Conservation (phyloP, 1,140 invertebrate species). For the Drosophila carrolli region DNA sequence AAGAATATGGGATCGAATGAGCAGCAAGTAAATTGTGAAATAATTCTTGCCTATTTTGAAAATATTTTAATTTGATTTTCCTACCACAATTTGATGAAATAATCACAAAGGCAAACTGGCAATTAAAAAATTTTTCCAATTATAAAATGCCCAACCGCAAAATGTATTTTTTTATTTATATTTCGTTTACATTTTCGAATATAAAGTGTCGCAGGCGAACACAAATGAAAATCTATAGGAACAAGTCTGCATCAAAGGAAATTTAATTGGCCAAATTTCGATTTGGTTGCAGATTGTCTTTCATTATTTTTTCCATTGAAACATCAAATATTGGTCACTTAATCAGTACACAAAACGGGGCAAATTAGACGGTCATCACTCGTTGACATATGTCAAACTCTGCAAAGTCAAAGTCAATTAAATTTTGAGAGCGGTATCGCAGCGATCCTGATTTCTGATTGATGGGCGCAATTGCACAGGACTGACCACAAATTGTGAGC, state of each 20-base stretch:
- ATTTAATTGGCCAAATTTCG: not conserved
- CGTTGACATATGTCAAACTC: slow-evolving; percentile 31
- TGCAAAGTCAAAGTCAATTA: slow-evolving; percentile 74
- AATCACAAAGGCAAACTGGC: not conserved
- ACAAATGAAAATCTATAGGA: not conserved
- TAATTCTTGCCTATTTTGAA: not conserved
- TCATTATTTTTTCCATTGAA: slow-evolving; percentile 6
- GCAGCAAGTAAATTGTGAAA: not conserved
- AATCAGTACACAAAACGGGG: slow-evolving; percentile 49
- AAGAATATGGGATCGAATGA: not conserved
- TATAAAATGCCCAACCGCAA: slow-evolving; percentile 18
- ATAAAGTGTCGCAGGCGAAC: not conserved
- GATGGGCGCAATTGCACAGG: slow-evolving; percentile 63
- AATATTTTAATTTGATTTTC: not conserved
- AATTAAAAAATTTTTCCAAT: slow-evolving; percentile 25
- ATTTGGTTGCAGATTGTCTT: not conserved
- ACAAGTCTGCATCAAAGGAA: slow-evolving; percentile 11
- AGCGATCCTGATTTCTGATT: slow-evolving; percentile 64
- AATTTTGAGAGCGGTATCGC: slow-evolving; percentile 67
- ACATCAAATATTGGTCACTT: slow-evolving; percentile 60
- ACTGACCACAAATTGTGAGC: slow-evolving; percentile 32
- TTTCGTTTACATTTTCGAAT: not conserved
- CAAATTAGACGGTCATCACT: slow-evolving; percentile 57
- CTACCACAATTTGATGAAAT: not conserved
- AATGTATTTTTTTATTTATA: slow-evolving; percentile 4